Evolutionary conservation across 2,113 vertebrate genomes (phyloP).

Genomic region (Strix uralensis): DNA sequence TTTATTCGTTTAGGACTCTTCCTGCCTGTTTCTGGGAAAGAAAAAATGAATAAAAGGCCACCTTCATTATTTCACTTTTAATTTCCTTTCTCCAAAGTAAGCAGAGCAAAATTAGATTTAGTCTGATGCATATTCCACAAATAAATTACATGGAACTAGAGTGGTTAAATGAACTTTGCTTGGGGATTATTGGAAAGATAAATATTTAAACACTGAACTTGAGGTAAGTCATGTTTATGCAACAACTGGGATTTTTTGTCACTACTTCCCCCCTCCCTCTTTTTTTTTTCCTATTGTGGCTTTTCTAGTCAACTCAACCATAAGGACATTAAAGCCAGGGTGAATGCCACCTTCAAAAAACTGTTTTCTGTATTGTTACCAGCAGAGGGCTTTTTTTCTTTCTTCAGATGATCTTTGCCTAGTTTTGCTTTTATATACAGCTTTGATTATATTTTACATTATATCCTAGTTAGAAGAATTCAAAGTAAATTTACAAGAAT

Average conservation of each 20-base stretch:
- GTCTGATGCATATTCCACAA: constrained; percentile 47
- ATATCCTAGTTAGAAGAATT: background rate
- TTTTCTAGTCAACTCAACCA: background rate
- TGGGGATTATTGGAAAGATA: constrained; percentile 61
- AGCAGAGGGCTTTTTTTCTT: background rate
- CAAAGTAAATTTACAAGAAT: background rate
- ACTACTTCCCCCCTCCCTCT: background rate
- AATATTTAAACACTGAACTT: constrained; percentile 60
- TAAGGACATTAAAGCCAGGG: background rate
- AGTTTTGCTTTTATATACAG: background rate
- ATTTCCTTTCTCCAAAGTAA: constrained; percentile 60
- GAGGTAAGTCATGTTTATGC: constrained; percentile 57
- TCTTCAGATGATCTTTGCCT: background rate
- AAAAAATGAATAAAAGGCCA: background rate
- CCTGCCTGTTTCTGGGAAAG: constrained; percentile 63
- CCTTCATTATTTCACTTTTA: constrained; percentile 47
- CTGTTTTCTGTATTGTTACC: background rate
- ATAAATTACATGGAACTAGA: constrained; percentile 34
- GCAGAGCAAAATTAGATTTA: constrained; percentile 58
- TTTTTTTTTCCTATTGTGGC: constrained; percentile 8
- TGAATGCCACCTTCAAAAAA: background rate
- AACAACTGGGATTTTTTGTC: background rate
- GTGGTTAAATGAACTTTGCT: constrained; percentile 59
- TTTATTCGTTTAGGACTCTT: constrained; percentile 57
- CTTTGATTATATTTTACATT: background rate